Base-by-base conservation (phyloP, 2,113 vertebrate species). In the Istiophorus platypterus region DNA sequence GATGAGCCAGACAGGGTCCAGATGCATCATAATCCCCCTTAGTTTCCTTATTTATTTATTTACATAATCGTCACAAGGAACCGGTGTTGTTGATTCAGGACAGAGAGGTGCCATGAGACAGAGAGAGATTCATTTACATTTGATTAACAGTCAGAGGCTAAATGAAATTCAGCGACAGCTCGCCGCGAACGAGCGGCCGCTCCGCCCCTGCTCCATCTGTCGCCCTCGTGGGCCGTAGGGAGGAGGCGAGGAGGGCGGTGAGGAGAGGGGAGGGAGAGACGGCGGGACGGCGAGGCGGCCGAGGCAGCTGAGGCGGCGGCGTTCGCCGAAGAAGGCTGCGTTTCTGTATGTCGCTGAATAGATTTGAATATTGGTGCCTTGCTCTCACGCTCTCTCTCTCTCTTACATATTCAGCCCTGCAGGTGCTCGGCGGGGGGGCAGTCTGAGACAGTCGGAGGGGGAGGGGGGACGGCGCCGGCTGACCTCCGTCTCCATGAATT, bases 181-280 rank as follows among this genome's bases (percentile, higher is more conserved):
- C 68, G 5, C 31, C 70, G 42, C 1, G 41, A 65, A 68, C n/a
- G 76, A 84, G 41, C 1, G 59, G 80, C 51, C 0, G 63, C 78
- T 67, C n/a, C 78, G 76, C 77, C 66, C 87, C 71, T 58, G 77
- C 85, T 87, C 73, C 80, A 77, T 89, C 87, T 88, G 89, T 82
- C 63, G 49, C 31, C 0, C 22, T 15, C 2, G 58, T 74, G 73
- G 73, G 58, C 47, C 26, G n/a, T n/a, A 58, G 63, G 39, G 31
- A 68, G 12, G 41, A 58, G 26, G 62, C 4, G 34, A 41, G 17
- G 2, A 11, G 3, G 7, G 49, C 22, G n/a, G 9, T n/a, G 14
- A 12, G 34, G 27, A 14, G 0, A 2, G 24, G 29, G 57, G 39
- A 41, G 5, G 42, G 37, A 26, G 10, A 69, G 52, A 37, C 26